Evolutionary conservation across 1,140 invertebrate species (phyloP).

Genomic region (honey bee (Apis mellifera)): Amel_HAv3.1 CM009945.2:5755501-5756000

Average conservation of each 20-base stretch:
- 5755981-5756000: conserved; percentile 93
- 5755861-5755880: not conserved
- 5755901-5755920: conserved; percentile 96
- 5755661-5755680: conserved; percentile 90
- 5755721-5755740: conserved; percentile 97
- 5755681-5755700: conserved; percentile 97
- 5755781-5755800: conserved; percentile 99
- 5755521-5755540: not conserved
- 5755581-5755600: conserved; percentile 79
- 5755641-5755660: conserved; percentile 92
- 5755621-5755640: conserved; percentile 96
- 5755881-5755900: conserved; percentile 93
- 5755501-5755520: not conserved
- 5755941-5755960: conserved; percentile 98
- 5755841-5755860: not conserved
- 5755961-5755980: conserved; percentile 98
- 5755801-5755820: conserved; percentile 55
- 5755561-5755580: not conserved
- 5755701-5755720: conserved; percentile 95
- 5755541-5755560: not conserved
- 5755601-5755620: conserved; percentile 95
- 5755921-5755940: conserved; percentile 98
- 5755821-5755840: not conserved
- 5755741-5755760: conserved; percentile 98
- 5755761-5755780: conserved; percentile 97